These are phyloP conservation scores for Nomada fucata DNA, from an alignment of 2,888 invertebrate species.

Conservation along the genomic window DNA sequence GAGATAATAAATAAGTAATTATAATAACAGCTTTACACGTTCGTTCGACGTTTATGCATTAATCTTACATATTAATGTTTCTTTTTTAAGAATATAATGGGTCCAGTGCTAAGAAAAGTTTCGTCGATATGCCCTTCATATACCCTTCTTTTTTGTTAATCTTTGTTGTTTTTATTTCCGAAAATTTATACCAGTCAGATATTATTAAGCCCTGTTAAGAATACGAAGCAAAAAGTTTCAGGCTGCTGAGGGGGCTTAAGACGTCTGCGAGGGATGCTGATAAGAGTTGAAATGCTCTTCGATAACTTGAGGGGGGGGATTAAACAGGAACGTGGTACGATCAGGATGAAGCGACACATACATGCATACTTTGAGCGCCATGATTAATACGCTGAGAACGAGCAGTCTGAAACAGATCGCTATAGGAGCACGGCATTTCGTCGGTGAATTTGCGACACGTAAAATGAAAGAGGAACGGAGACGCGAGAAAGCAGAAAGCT, in stretches of 20 bases:
- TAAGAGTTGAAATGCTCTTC: constrained; percentile 13
- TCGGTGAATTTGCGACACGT: constrained; percentile 17
- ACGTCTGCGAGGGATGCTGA: constrained; percentile 14
- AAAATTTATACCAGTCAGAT: constrained; percentile 9
- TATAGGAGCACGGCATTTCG: constrained; percentile 2
- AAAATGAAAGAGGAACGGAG: constrained; percentile 3
- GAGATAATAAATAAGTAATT: no score
- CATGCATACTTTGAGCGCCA: constrained; percentile 42
- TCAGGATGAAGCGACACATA: constrained; percentile 36
- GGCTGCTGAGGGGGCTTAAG: neutral
- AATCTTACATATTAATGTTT: no score
- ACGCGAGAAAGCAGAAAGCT: constrained; percentile 3
- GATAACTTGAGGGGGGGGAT: constrained; percentile 25
- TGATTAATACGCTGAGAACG: constrained; percentile 70
- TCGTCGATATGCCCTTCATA: no score
- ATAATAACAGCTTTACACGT: no score
- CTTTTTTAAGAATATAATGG: no score
- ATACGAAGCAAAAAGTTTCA: constrained; percentile 18
- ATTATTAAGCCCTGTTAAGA: constrained; percentile 11
- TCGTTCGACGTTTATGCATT: no score
- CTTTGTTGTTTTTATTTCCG: no score
- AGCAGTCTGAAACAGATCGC: constrained; percentile 62
- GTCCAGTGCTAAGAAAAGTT: no score
- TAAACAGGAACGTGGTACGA: constrained; percentile 1
- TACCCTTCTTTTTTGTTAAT: no score